Percentiles rank a stretch among this genome's conserved stretches.
phyloP scores from a whole-genome alignment of 2,113 vertebrate genomes.

The Agapornis roseicollis region DNA sequence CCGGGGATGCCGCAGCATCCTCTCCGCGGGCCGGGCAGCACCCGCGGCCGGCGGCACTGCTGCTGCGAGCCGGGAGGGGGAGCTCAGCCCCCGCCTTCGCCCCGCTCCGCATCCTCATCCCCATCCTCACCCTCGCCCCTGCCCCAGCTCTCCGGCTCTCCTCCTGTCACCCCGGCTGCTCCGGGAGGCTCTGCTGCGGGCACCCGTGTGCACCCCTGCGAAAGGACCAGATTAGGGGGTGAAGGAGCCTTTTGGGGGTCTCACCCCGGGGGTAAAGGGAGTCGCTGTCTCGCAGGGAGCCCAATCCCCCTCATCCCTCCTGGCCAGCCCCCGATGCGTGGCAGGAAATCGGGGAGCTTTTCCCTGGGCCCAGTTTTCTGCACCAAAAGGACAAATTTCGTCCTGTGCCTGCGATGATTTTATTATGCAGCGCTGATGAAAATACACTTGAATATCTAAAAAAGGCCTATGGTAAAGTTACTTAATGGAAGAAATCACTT shows the following conservation, averaged over 20 bases:
- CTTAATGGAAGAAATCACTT: constrained; percentile 70
- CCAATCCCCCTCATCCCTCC: fast-evolving
- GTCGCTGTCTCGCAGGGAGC: fast-evolving
- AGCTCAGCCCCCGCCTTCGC: constrained; percentile 36
- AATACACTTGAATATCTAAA: constrained; percentile 61
- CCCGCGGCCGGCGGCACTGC: neutral
- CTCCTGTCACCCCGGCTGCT: neutral
- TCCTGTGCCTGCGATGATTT: constrained; percentile 63
- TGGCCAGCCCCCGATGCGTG: neutral
- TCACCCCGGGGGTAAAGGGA: fast-evolving
- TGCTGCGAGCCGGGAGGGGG: constrained; percentile 30
- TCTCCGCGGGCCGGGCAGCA: neutral
- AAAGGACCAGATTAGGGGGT: fast-evolving
- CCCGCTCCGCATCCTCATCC: neutral
- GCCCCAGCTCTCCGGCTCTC: neutral
- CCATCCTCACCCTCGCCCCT: fast-evolving
- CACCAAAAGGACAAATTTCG: constrained; percentile 23
- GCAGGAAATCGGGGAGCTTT: neutral
- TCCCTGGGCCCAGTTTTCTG: neutral
- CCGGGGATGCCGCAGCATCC: neutral
- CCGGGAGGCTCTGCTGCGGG: neutral
- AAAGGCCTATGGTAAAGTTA: constrained; percentile 50
- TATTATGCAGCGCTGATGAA: constrained; percentile 71
- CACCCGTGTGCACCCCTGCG: neutral
- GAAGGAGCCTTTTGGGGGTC: neutral